Conservation (phyloP, 2,888 invertebrate genomes). For the Hirtodrosophila alboralis region DNA sequence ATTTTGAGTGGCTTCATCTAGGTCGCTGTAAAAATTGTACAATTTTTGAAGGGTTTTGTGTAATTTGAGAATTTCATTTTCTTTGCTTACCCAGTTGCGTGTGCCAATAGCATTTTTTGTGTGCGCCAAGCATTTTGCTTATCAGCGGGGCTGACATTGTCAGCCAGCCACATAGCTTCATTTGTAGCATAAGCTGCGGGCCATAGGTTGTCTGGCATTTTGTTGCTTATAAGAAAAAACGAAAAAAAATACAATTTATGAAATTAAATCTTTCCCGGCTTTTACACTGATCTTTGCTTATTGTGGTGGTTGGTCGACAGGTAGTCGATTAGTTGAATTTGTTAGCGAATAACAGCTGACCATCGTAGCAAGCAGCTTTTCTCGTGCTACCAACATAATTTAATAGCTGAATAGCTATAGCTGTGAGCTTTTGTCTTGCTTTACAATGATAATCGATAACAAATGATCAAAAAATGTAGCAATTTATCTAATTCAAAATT, state of each 20-base stretch:
- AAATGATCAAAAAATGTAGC: no score
- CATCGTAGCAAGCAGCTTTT: constrained; percentile 29
- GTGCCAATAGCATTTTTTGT: constrained; percentile 54
- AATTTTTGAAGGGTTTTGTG: background rate
- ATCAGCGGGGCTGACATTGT: background rate
- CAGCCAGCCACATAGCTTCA: constrained; percentile 26
- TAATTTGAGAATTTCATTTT: background rate
- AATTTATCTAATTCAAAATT: no score
- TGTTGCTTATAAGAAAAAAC: background rate
- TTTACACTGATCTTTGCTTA: constrained; percentile 10
- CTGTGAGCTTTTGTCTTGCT: no score
- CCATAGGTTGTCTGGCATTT: constrained; percentile 21
- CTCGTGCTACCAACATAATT: background rate
- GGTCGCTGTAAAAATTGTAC: constrained; percentile 31
- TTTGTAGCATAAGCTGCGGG: constrained; percentile 17
- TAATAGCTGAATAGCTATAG: no score
- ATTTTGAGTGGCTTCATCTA: constrained; percentile 4
- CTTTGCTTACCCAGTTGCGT: constrained; percentile 43
- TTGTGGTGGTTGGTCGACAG: constrained; percentile 29
- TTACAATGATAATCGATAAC: no score
- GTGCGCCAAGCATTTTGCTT: constrained; percentile 62
- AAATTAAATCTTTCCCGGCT: constrained; percentile 20
- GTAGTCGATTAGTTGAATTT: background rate
- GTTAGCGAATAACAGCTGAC: background rate
- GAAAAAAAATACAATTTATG: background rate